Conservation (phyloP, 2,797 vertebrate genomes). For the Alfaro cultratus region DNA sequence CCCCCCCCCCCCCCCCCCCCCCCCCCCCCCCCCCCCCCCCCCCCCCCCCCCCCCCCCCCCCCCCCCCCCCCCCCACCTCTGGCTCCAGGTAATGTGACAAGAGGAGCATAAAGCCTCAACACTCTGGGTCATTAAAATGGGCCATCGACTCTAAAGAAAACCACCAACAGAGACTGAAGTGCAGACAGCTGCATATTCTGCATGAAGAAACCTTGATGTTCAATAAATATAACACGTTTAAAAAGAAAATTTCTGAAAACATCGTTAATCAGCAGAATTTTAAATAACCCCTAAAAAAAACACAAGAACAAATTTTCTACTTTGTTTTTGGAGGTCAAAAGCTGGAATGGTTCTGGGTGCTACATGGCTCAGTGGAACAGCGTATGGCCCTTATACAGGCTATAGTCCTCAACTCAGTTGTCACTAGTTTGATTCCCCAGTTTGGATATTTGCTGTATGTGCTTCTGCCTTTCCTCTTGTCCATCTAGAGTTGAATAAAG, state of each 20-base stretch:
- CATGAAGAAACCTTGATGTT: background rate
- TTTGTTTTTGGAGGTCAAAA: background rate
- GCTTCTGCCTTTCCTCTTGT: no score
- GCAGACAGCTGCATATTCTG: background rate
- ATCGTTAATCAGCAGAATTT: background rate
- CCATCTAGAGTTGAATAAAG: no score
- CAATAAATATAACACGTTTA: background rate
- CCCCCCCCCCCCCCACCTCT: no score
- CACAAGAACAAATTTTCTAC: background rate
- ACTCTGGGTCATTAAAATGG: slow-evolving; percentile 13
- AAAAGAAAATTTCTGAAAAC: background rate
- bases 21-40: no score
- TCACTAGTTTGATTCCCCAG: no score
- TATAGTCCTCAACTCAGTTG: no score
- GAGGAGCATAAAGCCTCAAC: background rate
- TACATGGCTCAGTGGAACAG: no score
- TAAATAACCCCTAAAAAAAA: background rate
- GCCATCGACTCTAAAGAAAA: background rate
- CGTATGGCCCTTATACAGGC: no score
- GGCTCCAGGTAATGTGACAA: background rate
- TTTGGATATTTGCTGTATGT: no score
- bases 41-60: no score
- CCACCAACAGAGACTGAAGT: background rate
- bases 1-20: no score
- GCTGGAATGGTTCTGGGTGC: no score